phyloP scores from a whole-genome alignment of 2,797 vertebrate species.

The Acanthopagrus latus region DNA sequence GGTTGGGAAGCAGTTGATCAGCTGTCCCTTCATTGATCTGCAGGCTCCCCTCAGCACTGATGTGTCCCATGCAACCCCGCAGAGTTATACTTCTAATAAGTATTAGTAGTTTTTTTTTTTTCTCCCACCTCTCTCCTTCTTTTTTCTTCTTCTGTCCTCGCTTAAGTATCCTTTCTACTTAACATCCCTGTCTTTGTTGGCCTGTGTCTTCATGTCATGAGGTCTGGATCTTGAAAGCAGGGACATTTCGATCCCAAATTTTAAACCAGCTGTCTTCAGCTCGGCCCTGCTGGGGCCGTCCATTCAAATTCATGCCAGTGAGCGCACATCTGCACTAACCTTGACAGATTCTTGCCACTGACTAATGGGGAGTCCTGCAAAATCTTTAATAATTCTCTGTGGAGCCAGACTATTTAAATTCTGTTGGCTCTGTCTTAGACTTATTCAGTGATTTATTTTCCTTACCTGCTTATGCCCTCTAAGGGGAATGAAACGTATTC shows the following conservation, averaged over 20 bases:
- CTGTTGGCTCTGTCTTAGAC: constrained; percentile 19
- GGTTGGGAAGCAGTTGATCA: constrained; percentile 68
- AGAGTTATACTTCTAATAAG: constrained; percentile 28
- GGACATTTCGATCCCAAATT: constrained; percentile 4
- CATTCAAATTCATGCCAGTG: constrained; percentile 42
- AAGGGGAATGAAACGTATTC: constrained; percentile 23
- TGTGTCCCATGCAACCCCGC: constrained; percentile 22
- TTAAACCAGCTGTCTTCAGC: not conserved
- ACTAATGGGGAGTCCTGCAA: constrained; percentile 45
- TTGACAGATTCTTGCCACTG: constrained; percentile 36
- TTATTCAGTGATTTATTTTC: constrained; percentile 60
- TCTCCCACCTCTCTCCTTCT: not conserved
- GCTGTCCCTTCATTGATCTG: constrained; percentile 59
- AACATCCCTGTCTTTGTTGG: not conserved
- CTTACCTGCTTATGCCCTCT: constrained; percentile 30
- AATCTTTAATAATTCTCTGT: constrained; percentile 44
- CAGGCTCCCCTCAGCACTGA: constrained; percentile 7
- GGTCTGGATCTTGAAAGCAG: constrained; percentile 7
- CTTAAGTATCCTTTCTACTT: not conserved
- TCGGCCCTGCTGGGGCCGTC: constrained; percentile 3
- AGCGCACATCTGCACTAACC: constrained; percentile 42
- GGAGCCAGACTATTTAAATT: constrained; percentile 44
- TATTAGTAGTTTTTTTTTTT: constrained; percentile 29
- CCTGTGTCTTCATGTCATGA: not conserved
- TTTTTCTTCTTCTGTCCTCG: not conserved